Evolutionary conservation across 2,888 invertebrate species (phyloP).

Genomic region (Dioctria rufipes): DNA sequence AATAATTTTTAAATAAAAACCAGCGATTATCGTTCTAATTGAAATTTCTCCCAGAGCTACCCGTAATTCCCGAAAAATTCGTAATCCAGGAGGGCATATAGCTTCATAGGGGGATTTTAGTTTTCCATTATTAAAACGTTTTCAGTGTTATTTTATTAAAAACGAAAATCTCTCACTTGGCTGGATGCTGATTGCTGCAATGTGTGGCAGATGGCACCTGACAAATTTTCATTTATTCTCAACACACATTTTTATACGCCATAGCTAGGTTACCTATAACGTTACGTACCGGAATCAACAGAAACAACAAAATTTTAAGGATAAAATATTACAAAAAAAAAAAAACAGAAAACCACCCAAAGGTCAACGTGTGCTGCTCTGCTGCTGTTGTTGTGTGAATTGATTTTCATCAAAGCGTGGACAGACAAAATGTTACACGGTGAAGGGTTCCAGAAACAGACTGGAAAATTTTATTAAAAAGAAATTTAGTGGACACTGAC

Average conservation of each 20-base stretch:
- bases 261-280: no score
- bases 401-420: conserved; percentile 51
- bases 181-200: conserved; percentile 48
- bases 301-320: no score
- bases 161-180: conserved; percentile 41
- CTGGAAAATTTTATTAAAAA: conserved; percentile 54
- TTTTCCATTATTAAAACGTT: conserved; percentile 41
- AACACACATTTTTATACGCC: not conserved
- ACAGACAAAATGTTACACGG: conserved; percentile 52
- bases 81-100: not conserved
- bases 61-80: not conserved
- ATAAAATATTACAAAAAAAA: not conserved
- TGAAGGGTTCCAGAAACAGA: conserved; percentile 35
- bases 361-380: conserved; percentile 36
- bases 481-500: conserved; percentile 50
- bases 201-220: conserved; percentile 55
- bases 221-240: conserved; percentile 44
- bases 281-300: no score
- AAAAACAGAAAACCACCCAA: conserved; percentile 13
- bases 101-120: conserved; percentile 12
- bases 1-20: no score
- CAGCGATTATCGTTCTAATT: no score
- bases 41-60: no score
- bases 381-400: conserved; percentile 35
- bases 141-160: conserved; percentile 40